Evolutionary conservation across 2,797 vertebrate genomes (phyloP), one percentile per base, ranked within the genome.

Genomic region (Protonibea diacanthus): DNA sequence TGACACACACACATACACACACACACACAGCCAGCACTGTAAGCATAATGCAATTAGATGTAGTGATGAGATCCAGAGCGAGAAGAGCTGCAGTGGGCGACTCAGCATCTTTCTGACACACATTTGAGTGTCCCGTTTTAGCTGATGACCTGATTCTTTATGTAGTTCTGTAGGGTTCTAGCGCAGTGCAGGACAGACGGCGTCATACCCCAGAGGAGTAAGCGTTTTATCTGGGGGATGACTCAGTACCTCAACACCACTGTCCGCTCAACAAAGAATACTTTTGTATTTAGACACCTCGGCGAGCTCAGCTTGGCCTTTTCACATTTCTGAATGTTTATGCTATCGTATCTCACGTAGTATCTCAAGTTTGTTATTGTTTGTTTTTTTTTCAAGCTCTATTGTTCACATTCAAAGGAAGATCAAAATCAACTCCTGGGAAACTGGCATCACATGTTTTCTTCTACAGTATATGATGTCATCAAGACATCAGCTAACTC

Each of bases 61-160:
- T 58, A 84, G 71, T 33, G 59, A 62, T 53, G 58, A 69, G 48
- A 86, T 69, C 45, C 71, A 72, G 81, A 78, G 63, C 8, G 55
- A 66, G 71, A 42, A 74, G 47, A 27, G 76, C 80, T 83, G 84
- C 90, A 84, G 84, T 64, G 57, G 72, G 58, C 68, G 60, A 91
- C 88, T 92, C 90, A 90, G 92, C 91, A 86, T 68, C 80, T 90
- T 87, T 76, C 83, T 92, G 89, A 92, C 90, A 89, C 86, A 90
- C 82, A 90, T 92, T 75, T 11, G 25, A 40, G 27, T 72, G 73
- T 68, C 85, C 82, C 48, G 55, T 81, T 93, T 88, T 71, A 89
- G 83, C 78, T 59, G 73, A 75, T 88, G 91, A 90, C 93, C 93
- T 82, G 66, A 85, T 91, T 94, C 84, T 87, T 74, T 11, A 84